Conservation (phyloP, 1,140 invertebrate genomes). For the Pemphigus obesinymphae region DNA sequence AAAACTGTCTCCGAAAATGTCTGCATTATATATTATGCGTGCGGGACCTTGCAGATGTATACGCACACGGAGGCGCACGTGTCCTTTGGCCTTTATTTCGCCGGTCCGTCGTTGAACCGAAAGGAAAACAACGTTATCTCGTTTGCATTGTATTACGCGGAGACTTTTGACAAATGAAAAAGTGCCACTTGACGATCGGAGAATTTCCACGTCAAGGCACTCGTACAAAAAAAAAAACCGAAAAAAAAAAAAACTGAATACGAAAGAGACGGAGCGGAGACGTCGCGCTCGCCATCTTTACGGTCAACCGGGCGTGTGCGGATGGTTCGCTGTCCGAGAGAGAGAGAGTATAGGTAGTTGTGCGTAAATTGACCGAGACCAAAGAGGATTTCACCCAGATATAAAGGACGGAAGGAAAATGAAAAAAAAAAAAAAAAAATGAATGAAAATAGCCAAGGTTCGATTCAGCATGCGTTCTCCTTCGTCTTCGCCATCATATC, state of each 20-base stretch:
- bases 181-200: conserved; percentile 35
- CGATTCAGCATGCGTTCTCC: neutral
- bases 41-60: too few relatives aligned
- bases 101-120: neutral
- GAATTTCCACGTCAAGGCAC: conserved; percentile 19
- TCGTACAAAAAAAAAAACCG: neutral
- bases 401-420: conserved; percentile 8
- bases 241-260: neutral
- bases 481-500: neutral
- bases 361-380: conserved; percentile 41
- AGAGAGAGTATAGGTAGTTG: too few relatives aligned
- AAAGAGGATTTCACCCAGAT: conserved; percentile 18
- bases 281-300: neutral
- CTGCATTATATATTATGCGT: neutral
- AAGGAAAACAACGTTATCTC: conserved; percentile 37
- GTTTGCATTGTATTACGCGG: conserved; percentile 37
- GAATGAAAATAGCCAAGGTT: neutral
- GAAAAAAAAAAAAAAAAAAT: neutral
- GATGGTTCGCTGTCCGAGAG: neutral
- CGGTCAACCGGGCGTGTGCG: conserved; percentile 30
- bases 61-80: too few relatives aligned
- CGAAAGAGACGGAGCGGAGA: neutral
- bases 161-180: conserved; percentile 30
- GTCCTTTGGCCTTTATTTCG: neutral
- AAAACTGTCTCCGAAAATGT: neutral